These are phyloP conservation scores for Aphidoletes aphidimyza DNA, from an alignment of 2,888 invertebrate species.

Conservation along the genomic window DNA sequence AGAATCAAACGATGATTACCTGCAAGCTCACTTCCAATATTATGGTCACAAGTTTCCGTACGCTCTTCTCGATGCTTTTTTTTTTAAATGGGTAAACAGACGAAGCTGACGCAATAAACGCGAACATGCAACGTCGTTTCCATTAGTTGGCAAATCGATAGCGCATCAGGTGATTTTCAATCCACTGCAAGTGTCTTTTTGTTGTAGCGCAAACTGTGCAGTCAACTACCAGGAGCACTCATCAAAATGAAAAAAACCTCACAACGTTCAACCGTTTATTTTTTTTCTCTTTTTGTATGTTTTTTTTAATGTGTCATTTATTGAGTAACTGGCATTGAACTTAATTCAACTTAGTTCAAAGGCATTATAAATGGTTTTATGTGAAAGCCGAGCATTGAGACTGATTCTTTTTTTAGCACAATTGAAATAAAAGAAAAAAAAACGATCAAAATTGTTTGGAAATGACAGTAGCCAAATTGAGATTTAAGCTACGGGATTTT, in stretches of 20 bases:
- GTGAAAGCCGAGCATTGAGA: too few relatives aligned
- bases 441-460: neutral
- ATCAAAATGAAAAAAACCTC: neutral
- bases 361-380: too few relatives aligned
- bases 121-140: neutral
- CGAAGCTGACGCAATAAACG: neutral
- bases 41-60: conserved; percentile 4
- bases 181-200: conserved; percentile 31
- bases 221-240: too few relatives aligned
- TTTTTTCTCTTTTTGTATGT: neutral
- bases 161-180: conserved; percentile 40
- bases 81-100: neutral
- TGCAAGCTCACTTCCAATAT: neutral
- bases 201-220: too few relatives aligned
- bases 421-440: neutral
- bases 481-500: neutral
- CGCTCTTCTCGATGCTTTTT: neutral
- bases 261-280: neutral
- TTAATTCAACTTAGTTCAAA: too few relatives aligned
- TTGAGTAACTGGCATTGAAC: neutral
- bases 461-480: conserved; percentile 23
- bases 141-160: conserved; percentile 23
- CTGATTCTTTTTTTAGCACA: too few relatives aligned
- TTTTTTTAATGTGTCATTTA: neutral
- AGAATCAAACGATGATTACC: neutral